These are phyloP conservation scores for Subanguina moxae DNA, from an alignment of 1,140 invertebrate genomes.

Conservation along the genomic window DNA sequence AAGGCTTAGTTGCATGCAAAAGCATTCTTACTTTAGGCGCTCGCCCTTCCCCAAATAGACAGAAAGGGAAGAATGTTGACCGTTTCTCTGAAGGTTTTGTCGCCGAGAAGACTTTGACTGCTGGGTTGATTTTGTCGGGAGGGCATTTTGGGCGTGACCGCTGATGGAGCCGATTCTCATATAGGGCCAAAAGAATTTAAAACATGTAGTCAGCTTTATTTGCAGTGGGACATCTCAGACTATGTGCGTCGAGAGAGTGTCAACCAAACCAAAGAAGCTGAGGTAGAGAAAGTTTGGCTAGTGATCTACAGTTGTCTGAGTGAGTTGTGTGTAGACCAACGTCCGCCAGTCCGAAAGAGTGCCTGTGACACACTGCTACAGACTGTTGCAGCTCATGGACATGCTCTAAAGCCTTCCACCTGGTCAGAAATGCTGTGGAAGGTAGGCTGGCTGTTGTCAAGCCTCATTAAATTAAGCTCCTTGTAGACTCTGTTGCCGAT, in stretches of 20 bases:
- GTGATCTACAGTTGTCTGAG: constrained; percentile 62
- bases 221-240: constrained; percentile 59
- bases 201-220: too few relatives aligned
- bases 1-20: too few relatives aligned
- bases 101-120: too few relatives aligned
- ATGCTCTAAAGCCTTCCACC: constrained; percentile 43
- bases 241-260: constrained; percentile 41
- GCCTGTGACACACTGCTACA: constrained; percentile 77
- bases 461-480: constrained; percentile 16
- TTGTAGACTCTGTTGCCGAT: constrained; percentile 83
- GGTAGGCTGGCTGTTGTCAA: constrained; percentile 24
- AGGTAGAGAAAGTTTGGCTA: constrained; percentile 54
- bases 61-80: too few relatives aligned
- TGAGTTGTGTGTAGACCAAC: constrained; percentile 85
- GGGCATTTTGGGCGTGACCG: too few relatives aligned
- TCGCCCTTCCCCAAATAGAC: too few relatives aligned
- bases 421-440: constrained; percentile 54
- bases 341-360: constrained; percentile 91
- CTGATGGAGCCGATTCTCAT: too few relatives aligned
- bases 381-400: constrained; percentile 88
- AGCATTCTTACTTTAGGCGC: too few relatives aligned
- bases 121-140: too few relatives aligned
- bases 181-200: too few relatives aligned
- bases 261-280: constrained; percentile 12
- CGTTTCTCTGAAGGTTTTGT: too few relatives aligned